Base-by-base conservation (phyloP, 1,140 invertebrate species). In the Listronotus oregonensis region DNA sequence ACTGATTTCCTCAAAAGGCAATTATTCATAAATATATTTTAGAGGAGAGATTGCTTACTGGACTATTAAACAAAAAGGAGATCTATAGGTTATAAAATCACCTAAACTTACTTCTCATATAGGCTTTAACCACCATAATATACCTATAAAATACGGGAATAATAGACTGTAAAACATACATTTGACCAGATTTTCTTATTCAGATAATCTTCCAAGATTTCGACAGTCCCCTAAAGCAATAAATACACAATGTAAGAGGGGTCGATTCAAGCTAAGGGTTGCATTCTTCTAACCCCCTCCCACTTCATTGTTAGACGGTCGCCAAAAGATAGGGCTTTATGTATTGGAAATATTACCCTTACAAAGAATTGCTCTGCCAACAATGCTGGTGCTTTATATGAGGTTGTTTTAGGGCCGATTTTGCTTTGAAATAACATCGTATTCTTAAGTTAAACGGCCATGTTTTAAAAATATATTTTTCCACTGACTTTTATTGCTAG, bases 291-390 rank as follows among this genome's bases (percentile, higher is more conserved):
- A 43, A 46, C 60, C 50, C 61, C 61, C 52, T 15, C 50, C 61
- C 43, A 42, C 14, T 37, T 17, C 52, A 64, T 64, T 64, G 61
- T 64, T 52, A 62, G 59, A 62, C 59, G 47, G 39, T 62, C 43
- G 61, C 61, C 61, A 64, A 64, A 64, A n/a, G 43, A 46, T 39
- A 54, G 52, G 61, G 51, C 14, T 64, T 73, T 73, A 73, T 73
- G 72, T 73, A 73, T 73, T 68, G 72, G 72, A 73, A 73, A 71
- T 73, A 73, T 73, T 73, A 71, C 68, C 70, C 70, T 59, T 50
- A 70, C 64, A 73, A 73, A 71, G 67, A 72, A 72, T 64, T 46
- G 31, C 43, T 27, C 42, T 44, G 14, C 55, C 27, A 40, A 42
- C 44, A 47, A 55, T 54, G 58, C 39, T 44, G 1, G 34, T 15